Percentiles rank a stretch among this genome's conserved stretches.
phyloP scores from a whole-genome alignment of 2,113 vertebrate genomes.

The Caloenas nicobarica region DNA sequence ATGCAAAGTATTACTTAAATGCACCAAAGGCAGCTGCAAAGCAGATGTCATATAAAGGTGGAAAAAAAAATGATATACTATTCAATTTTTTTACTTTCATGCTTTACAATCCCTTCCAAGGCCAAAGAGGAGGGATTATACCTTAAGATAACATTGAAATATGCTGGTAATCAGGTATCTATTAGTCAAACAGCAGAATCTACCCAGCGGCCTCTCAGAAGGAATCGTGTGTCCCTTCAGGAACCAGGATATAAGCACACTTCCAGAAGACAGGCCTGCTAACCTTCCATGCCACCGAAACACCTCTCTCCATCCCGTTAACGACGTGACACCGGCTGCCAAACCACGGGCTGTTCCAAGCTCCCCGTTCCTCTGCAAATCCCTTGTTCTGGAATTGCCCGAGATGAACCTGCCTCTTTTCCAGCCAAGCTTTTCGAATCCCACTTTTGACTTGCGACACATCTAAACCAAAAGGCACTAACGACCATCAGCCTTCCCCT shows the following conservation, averaged over 20 bases:
- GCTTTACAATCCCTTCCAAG: neutral
- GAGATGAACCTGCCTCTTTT: neutral
- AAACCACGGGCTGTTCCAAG: neutral
- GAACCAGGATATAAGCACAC: neutral
- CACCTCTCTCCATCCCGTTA: neutral
- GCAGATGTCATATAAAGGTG: neutral
- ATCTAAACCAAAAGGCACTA: neutral
- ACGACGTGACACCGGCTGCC: neutral
- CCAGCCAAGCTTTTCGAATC: neutral
- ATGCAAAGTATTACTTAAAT: neutral
- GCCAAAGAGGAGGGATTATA: neutral
- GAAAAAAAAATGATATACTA: neutral
- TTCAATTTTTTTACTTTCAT: neutral
- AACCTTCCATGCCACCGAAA: neutral
- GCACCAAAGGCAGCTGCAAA: neutral
- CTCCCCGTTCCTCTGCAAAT: neutral
- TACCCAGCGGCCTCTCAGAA: neutral
- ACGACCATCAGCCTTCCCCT: neutral
- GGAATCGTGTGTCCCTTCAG: neutral
- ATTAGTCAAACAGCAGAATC: neutral
- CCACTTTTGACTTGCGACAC: neutral
- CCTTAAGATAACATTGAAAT: neutral
- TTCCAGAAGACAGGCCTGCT: neutral
- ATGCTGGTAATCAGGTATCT: neutral
- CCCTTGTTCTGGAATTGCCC: neutral